These are phyloP conservation scores for Cephus pulcher DNA, from an alignment of 2,888 invertebrate genomes.

Conservation along the genomic window DNA sequence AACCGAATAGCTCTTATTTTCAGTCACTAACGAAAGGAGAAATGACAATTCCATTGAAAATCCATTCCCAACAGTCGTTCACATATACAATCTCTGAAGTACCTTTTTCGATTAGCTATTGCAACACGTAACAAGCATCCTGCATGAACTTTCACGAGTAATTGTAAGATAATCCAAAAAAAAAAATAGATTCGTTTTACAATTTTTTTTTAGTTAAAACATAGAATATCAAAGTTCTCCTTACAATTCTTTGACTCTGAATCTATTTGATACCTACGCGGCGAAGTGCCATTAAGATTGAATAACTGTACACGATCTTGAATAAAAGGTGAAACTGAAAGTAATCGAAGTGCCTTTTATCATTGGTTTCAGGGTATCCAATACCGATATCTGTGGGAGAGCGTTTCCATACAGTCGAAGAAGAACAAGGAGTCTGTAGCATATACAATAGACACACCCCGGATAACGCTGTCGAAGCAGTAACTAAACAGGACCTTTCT, in stretches of 20 bases:
- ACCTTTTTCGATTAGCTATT: background rate
- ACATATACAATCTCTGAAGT: background rate
- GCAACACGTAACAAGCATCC: background rate
- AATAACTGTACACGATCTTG: background rate
- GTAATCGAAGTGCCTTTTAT: background rate
- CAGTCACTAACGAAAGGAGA: background rate
- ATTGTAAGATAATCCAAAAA: background rate
- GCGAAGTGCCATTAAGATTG: background rate
- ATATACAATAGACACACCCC: background rate
- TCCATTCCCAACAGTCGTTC: background rate
- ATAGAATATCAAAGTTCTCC: too few species aligned
- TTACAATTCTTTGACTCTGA: background rate
- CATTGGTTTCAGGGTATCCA: background rate
- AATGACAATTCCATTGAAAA: background rate
- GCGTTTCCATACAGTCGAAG: background rate
- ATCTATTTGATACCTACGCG: background rate
- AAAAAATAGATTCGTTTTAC: background rate
- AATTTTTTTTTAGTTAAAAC: background rate
- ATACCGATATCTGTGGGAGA: background rate
- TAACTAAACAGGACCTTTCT: conserved; percentile 14
- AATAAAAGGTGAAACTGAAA: background rate
- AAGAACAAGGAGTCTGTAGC: background rate
- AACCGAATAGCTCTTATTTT: background rate
- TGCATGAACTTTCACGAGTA: background rate
- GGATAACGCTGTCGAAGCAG: background rate